Base-by-base conservation (phyloP, 2,797 vertebrate genomes). In the Platyrinchus mystaceus region DNA sequence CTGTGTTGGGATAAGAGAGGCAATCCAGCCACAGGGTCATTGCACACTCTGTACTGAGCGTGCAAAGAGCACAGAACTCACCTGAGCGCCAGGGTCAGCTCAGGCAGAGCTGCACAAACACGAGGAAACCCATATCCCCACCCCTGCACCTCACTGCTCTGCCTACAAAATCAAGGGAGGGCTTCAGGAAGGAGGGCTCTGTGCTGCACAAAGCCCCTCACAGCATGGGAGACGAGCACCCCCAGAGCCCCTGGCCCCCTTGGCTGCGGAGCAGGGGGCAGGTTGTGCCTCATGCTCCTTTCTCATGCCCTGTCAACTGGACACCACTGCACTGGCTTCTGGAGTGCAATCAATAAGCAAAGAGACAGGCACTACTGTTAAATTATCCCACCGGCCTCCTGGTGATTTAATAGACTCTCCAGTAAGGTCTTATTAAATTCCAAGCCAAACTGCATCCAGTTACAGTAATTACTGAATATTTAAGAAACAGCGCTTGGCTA, bases 391-490 rank as follows among this genome's bases (percentile, higher is more conserved):
- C 69, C 1, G 1, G 66, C 77, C 77, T 87, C 85, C 91, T 75
- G 58, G 80, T 56, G 87, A 80, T 93, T 83, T 91, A 94, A 95
- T 94, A 74, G 85, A 94, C 89, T 91, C 93, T 84, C 74, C 67
- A 68, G 85, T 70, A 96, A 90, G 68, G 63, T 84, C 95, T 95
- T 88, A 95, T 84, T 96, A 93, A 94, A 95, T 94, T 93, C 87
- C 77, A 93, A 89, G 87, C 67, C 74, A 94, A 90, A 88, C 87
- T 94, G 47, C 89, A 92, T 88, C 95, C 87, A 77, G 92, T 89
- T 90, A 94, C 90, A 90, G 93, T 91, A 93, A 96, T 95, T 94
- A 95, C 83, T 93, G 94, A 63, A 87, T 95, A 94, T 94, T 96
- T 94, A 94, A 92, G 91, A 90, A 96, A 74, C 58, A 89, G 59